phyloP scores from a whole-genome alignment of 2,113 vertebrate species.

The Uria aalge region DNA sequence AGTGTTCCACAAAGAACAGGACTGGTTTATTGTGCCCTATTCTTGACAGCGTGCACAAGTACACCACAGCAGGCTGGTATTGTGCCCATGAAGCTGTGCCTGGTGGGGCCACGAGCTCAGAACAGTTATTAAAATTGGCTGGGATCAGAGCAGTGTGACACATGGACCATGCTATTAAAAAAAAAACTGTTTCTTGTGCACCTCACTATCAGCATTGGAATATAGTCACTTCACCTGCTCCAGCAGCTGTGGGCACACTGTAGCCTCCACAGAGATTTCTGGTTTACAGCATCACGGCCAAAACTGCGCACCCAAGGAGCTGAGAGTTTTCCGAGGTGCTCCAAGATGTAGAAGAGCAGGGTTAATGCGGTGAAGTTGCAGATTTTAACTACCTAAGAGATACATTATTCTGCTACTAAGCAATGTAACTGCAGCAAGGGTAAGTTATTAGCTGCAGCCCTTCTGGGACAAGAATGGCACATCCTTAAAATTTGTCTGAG shows the following conservation, averaged over 20 bases:
- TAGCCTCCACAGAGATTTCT: background rate
- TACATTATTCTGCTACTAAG: background rate
- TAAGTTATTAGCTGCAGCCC: background rate
- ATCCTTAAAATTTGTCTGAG: background rate
- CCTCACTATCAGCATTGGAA: background rate
- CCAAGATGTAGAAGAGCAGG: background rate
- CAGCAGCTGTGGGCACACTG: rapidly evolving
- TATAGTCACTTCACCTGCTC: rapidly evolving
- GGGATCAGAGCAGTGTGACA: background rate
- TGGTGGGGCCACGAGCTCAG: background rate
- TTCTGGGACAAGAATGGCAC: background rate
- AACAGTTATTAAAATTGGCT: background rate
- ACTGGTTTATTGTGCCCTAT: background rate
- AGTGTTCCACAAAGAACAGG: background rate
- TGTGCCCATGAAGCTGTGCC: background rate
- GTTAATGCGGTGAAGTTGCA: background rate
- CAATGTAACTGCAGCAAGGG: background rate
- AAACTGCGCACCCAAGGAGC: background rate
- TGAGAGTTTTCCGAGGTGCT: background rate
- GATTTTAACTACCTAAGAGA: background rate
- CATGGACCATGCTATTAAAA: background rate
- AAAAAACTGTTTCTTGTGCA: background rate
- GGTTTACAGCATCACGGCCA: background rate
- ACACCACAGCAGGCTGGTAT: background rate
- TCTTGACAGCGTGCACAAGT: background rate